Percentiles rank a stretch among this genome's conserved stretches.
Conservation (phyloP, 1,140 invertebrate genomes). For the Chlorops oryzae region DNA sequence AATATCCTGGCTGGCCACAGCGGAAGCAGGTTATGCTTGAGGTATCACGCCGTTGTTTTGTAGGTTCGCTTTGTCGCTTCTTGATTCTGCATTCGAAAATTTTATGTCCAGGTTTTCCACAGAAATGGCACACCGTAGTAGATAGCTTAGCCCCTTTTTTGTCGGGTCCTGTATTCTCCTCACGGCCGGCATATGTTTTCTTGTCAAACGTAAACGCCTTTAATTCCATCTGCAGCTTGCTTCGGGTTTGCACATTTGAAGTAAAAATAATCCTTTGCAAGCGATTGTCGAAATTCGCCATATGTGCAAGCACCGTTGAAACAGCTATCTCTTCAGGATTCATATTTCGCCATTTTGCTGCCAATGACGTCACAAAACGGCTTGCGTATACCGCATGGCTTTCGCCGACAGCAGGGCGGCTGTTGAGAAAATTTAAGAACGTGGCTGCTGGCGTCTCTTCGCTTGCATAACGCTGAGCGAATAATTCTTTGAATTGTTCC, state of each 20-base stretch:
- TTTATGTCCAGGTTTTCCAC: too few species aligned
- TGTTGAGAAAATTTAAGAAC: conserved; percentile 10
- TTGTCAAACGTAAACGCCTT: conserved; percentile 10
- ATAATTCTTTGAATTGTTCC: conserved; percentile 8
- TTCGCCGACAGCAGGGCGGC: conserved; percentile 13
- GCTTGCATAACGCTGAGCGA: conserved; percentile 7
- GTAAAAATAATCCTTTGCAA: background rate
- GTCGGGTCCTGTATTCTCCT: background rate
- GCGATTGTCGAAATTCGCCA: conserved; percentile 8
- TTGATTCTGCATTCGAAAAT: too few species aligned
- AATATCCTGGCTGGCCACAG: background rate
- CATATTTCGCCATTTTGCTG: conserved; percentile 11
- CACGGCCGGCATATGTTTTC: conserved; percentile 3
- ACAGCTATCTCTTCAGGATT: conserved; percentile 15
- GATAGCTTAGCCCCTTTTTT: background rate
- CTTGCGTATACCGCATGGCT: conserved; percentile 15
- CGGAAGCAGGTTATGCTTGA: background rate
- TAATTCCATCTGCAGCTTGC: conserved; percentile 13
- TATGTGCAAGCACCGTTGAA: conserved; percentile 10
- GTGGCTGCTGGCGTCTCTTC: conserved; percentile 16
- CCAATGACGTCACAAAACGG: conserved; percentile 13
- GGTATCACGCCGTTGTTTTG: background rate
- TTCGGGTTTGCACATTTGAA: conserved; percentile 8
- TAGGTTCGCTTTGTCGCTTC: too few species aligned
- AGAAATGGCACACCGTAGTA: too few species aligned